Conservation (phyloP, 1,140 invertebrate genomes). For the Sipha flava region DNA sequence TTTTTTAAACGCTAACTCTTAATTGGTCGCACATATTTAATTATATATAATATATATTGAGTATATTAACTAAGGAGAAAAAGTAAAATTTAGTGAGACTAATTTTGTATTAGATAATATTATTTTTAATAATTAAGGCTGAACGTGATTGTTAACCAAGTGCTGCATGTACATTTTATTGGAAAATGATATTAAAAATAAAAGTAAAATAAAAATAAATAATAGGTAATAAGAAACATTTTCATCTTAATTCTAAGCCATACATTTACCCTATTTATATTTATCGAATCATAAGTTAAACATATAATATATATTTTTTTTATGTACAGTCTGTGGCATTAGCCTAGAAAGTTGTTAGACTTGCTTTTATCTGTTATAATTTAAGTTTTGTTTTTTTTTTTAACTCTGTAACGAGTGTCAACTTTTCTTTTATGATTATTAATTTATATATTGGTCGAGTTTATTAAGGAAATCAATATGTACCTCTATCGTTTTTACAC, state of each 20-base stretch:
- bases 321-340: slow-evolving; percentile 31
- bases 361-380: slow-evolving; percentile 31
- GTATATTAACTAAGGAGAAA: not conserved
- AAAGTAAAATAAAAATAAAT: not conserved
- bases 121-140: slow-evolving; percentile 30
- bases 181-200: not conserved
- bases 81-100: slow-evolving; percentile 28
- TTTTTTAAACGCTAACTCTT: not conserved
- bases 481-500: slow-evolving; percentile 28
- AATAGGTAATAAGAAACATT: not conserved
- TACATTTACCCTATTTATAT: slow-evolving; percentile 19
- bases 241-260: slow-evolving; percentile 20
- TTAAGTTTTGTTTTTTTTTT: slow-evolving; percentile 28
- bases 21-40: not conserved
- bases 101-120: slow-evolving; percentile 25
- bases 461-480: slow-evolving; percentile 12
- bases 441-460: not conserved
- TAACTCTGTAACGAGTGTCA: not conserved
- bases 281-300: slow-evolving; percentile 10
- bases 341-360: slow-evolving; percentile 33
- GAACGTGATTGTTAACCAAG: slow-evolving; percentile 32
- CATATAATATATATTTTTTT: slow-evolving; percentile 22
- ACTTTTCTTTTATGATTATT: slow-evolving; percentile 27
- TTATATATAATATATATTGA: not conserved
- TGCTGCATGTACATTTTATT: slow-evolving; percentile 15